Conservation (phyloP, 2,888 invertebrate species). For the Geophilus truncorum region DNA sequence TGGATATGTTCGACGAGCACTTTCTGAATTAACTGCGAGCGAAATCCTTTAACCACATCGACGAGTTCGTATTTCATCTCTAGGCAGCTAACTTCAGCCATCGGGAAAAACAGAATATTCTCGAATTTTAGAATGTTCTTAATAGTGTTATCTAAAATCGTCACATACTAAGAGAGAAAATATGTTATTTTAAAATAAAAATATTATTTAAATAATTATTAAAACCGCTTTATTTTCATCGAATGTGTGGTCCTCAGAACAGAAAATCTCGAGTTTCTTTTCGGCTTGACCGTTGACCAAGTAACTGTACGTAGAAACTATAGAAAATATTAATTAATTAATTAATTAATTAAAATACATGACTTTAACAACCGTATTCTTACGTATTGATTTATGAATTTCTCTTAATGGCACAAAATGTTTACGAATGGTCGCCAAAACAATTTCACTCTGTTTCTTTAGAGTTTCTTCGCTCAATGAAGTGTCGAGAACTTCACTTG, state of each 20-base stretch:
- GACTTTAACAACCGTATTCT: conserved; percentile 35
- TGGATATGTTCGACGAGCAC: not conserved
- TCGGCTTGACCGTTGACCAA: conserved; percentile 48
- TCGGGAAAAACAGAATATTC: conserved; percentile 25
- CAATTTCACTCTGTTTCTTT: not conserved
- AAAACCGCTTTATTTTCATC: conserved; percentile 48
- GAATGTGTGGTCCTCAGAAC: conserved; percentile 48
- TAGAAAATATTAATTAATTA: not conserved
- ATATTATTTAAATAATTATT: not conserved
- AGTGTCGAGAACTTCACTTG: not conserved
- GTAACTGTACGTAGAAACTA: conserved; percentile 44
- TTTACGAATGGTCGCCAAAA: not conserved
- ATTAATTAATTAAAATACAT: not conserved
- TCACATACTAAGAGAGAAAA: not conserved
- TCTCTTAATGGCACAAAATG: not conserved
- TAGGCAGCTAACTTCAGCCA: conserved; percentile 43
- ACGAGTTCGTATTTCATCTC: conserved; percentile 49
- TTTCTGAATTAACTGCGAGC: not conserved
- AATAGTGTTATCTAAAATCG: not conserved
- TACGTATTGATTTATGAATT: conserved; percentile 38
- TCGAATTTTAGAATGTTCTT: not conserved
- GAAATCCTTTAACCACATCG: conserved; percentile 44
- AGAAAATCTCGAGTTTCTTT: conserved; percentile 46
- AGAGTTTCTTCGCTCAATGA: not conserved
- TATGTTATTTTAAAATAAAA: too few species aligned